Base-by-base conservation (phyloP, 2,113 vertebrate genomes). In the Calyptommatus sinebrachiatus region DNA sequence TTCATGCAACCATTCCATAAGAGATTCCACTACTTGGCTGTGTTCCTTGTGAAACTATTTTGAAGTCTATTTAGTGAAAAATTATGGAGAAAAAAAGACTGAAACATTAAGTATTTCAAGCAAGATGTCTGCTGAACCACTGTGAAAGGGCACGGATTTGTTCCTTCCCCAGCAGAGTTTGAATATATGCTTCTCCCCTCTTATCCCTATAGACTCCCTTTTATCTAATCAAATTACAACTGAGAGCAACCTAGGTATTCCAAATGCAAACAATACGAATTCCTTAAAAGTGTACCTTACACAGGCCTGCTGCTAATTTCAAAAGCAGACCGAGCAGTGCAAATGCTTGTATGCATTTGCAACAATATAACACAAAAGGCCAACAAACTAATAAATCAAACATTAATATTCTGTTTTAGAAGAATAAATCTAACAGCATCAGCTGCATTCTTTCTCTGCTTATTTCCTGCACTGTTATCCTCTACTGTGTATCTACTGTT, bases 331-430 rank as follows among this genome's bases (percentile, higher is more conserved):
- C 61, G 76, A 65, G 29, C 62, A 71, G 7, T 7, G 61, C 79
- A 3, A 71, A 26, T 28, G 11, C 62, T 48, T 71, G 50, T 53
- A 71, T 65, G 46, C 24, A 31, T 60, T 48, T 60, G n/a, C 22
- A 8, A 7, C 79, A 85, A 24, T 9, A 7, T 2, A 83, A 11
- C 24, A 85, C 82, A 70, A 86, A 91, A 80, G 5, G 7, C n/a
- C 68, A 65, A 71, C 79, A 16, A 83, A 28, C 48, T 12, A 81
- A 10, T 60, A 71, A 76, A 0, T 0, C 81, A 78, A 80, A n/a
- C 89, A 76, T 84, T 91, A 84, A 90, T 90, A 73, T 87, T 85
- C 76, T 86, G 46, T 87, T 73, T 83, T 53, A 70, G 57, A 89
- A 69, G 88, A 83, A 88, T 85, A 91, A 85, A 85, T 84, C 81